Base-by-base conservation (phyloP, 1,140 invertebrate species). In the Brevipalpus yothersi region DNA sequence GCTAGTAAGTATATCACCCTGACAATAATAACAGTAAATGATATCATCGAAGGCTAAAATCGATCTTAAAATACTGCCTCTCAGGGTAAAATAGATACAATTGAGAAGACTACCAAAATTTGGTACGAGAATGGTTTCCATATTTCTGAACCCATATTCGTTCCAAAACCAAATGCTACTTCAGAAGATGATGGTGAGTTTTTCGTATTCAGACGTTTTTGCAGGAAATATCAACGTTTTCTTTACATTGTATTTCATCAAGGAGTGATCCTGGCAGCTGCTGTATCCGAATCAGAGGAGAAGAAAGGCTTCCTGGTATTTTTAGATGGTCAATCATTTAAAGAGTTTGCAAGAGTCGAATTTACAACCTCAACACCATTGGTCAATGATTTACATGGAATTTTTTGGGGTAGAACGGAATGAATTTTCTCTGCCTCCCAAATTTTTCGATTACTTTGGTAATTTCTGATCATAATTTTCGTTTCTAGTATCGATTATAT, bases 71-170 rank as follows among this genome's bases (percentile, higher is more conserved):
- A 1, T 17, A 19, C 2, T 9, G 17, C n/a, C n/a, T 15, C 10
- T 10, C 21, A 68, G 68, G 60, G 67, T 19, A 69, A 68, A 63
- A 49, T 65, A 10, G 67, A 69, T 54, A 31, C 61, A 12, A 40
- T 60, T 10, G 66, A 64, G 0, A 82, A 82, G 64, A 78, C 75
- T 1, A 72, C 68, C n/a, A 72, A 75, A 62, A 80, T 76, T 1
- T 89, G 83, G 84, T 77, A 75, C 58, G 82, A 87, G 67, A 67
- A 69, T 1, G 77, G 81, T 60, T 76, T 79, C 57, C 87, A 82
- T 69, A 84, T 86, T 0, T 87, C 85, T 41, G 72, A 73, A 59
- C 66, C 68, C 21, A 55, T 65, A 17, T 73, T 71, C 59, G 58
- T 73, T 12, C 61, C 65, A 9, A 58, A 62, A 53, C 69, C 68